A percentile compares a stretch with the other conserved stretches of the same genome.
phyloP scores from a whole-genome alignment of 2,888 invertebrate genomes.

The Drosophila villosipedis region DNA sequence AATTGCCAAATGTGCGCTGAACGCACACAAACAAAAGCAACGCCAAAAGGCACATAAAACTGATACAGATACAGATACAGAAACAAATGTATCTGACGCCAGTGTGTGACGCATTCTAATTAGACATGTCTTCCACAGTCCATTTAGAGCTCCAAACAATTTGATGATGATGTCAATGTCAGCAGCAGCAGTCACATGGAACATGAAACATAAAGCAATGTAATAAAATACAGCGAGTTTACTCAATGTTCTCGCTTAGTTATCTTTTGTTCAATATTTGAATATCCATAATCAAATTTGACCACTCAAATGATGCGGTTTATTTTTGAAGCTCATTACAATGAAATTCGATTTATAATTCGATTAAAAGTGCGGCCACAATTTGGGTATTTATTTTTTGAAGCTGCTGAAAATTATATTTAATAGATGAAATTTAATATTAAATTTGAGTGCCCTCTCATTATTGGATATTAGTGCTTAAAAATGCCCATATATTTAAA shows the following conservation, averaged over 20 bases:
- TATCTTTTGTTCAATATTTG: not conserved
- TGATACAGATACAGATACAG: not conserved
- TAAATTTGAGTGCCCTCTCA: conserved; percentile 19
- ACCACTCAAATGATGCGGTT: conserved; percentile 11
- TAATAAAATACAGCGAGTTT: conserved; percentile 21
- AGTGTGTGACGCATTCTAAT: conserved; percentile 55
- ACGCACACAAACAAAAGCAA: conserved; percentile 12
- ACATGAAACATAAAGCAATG: conserved; percentile 1
- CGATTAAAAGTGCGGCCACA: conserved; percentile 29
- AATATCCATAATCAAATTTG: conserved; percentile 9
- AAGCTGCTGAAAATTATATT: conserved; percentile 18
- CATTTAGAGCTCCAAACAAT: conserved; percentile 13
- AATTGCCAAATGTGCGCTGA: conserved; percentile 51
- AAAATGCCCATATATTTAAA: not conserved
- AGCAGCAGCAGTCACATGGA: conserved; percentile 26
- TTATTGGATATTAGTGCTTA: not conserved
- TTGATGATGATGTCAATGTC: conserved; percentile 39
- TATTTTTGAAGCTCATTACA: conserved; percentile 22
- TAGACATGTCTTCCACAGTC: conserved; percentile 34
- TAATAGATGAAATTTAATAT: conserved; percentile 34
- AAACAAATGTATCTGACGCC: conserved; percentile 40
- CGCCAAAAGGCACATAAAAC: not conserved
- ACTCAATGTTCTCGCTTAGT: conserved; percentile 14
- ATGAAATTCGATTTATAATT: conserved; percentile 39
- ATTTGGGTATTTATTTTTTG: conserved; percentile 14